Evolutionary conservation across 2,113 vertebrate genomes (phyloP), one percentile per base, ranked within the genome.

Genomic region (Petrocephalus microphthalmus): DNA sequence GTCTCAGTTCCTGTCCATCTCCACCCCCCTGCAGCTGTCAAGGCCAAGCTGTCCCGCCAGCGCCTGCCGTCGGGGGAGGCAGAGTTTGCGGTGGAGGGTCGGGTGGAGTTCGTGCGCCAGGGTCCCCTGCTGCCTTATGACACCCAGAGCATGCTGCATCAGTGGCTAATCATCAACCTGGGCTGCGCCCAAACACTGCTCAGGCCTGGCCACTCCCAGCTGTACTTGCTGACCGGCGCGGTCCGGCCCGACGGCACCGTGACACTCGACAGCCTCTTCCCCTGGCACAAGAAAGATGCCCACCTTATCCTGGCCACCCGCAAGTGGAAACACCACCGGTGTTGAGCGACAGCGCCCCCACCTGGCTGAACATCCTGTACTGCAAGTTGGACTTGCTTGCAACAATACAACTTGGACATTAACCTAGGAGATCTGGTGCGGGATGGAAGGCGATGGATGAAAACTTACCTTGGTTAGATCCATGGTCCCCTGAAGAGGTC

Each of bases 141-240:
- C 94, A 96, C 96, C 86, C 93, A 92, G 89, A 95, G 93, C 67
- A 94, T 97, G 42, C 94, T 98, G 78, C 95, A 95, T 84, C 95
- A 97, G 88, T 98, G 97, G 97, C 94, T 98, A 78, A 94, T 97
- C 57, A 95, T 97, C 90, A 97, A 98, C 89, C 93, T 96, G 37
- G 93, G 92, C 81, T 98, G 97, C 37, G 94, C 94, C 0, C 91
- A 92, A 25, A 89, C 56, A 29, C 94, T 98, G 81, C 93, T 92
- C 25, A 95, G 94, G 0, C 94, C 93, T 0, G 94, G 96, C 0
- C 95, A 94, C 1, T 93, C 96, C 0, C 94, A 93, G 93, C 93
- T 96, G 1, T 97, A 96, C 81, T 94, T 98, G 87, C 92, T 98
- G 85, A 95, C 94, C 0, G 97, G 97, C 6, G 93, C 92, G 0